A percentile compares a stretch with the other conserved stretches of the same genome.
Conservation (phyloP, 2,888 invertebrate genomes). For the Spisula solida region DNA sequence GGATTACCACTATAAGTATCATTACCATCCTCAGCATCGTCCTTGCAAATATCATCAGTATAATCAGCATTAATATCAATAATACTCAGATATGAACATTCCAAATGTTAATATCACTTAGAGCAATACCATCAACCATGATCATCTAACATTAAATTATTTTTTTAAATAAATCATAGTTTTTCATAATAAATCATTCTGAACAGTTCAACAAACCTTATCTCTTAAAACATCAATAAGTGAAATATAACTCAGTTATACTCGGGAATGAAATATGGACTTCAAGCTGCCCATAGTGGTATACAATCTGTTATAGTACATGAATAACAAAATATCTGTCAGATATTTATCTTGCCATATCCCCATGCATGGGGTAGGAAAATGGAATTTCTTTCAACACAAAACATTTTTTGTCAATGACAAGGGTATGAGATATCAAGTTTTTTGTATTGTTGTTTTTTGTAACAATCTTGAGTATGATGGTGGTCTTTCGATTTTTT, state of each 20-base stretch:
- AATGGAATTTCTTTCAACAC: constrained; percentile 7
- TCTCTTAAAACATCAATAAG: background rate
- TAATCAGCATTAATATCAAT: background rate
- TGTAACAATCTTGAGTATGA: constrained; percentile 16
- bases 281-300: background rate
- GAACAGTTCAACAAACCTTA: background rate
- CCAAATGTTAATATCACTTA: background rate
- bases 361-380: background rate
- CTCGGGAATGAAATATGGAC: background rate
- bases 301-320: background rate
- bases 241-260: background rate
- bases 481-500: background rate
- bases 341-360: background rate
- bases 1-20: background rate
- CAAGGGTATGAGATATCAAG: background rate
- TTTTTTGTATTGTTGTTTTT: constrained; percentile 16
- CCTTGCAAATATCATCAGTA: background rate
- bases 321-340: constrained; percentile 10
- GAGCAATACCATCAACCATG: background rate
- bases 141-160: background rate
- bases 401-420: background rate
- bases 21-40: background rate
- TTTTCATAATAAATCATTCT: background rate
- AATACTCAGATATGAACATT: background rate
- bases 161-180: background rate